Conservation (phyloP, 2,113 vertebrate species). For the Oxyura jamaicensis region DNA sequence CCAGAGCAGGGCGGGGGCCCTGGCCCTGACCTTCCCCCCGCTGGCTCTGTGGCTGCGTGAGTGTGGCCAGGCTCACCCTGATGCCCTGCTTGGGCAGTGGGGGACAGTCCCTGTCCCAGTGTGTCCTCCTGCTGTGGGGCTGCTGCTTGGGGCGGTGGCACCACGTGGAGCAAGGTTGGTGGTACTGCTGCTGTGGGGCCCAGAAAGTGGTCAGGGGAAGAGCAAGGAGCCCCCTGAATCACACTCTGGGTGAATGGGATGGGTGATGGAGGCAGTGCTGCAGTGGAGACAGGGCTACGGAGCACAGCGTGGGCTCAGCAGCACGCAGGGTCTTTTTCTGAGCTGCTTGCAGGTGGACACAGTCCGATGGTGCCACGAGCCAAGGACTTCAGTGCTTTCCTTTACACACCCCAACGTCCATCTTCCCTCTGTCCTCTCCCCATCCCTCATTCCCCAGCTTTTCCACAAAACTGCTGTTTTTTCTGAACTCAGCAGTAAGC, state of each 20-base stretch:
- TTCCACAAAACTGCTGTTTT: not conserved
- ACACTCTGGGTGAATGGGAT: not conserved
- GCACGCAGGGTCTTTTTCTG: not conserved
- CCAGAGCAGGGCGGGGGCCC: accelerated
- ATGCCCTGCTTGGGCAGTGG: accelerated
- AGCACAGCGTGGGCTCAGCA: accelerated
- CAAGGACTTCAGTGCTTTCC: not conserved
- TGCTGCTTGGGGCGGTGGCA: not conserved
- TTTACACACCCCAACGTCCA: not conserved
- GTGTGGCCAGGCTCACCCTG: accelerated
- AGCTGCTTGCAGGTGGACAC: not conserved
- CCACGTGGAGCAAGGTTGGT: not conserved
- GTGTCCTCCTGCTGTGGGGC: accelerated
- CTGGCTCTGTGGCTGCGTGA: accelerated
- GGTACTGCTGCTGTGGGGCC: not conserved
- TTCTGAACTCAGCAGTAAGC: not conserved
- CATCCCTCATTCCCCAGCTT: accelerated
- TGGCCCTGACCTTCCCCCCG: accelerated
- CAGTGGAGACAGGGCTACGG: accelerated
- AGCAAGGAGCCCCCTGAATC: not conserved
- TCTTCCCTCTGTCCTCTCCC: not conserved
- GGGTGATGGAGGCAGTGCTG: accelerated
- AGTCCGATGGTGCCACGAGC: accelerated
- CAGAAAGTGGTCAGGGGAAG: not conserved
- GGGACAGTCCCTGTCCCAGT: accelerated